phyloP scores from a whole-genome alignment of 2,797 vertebrate species.

The Pygocentrus nattereri region DNA sequence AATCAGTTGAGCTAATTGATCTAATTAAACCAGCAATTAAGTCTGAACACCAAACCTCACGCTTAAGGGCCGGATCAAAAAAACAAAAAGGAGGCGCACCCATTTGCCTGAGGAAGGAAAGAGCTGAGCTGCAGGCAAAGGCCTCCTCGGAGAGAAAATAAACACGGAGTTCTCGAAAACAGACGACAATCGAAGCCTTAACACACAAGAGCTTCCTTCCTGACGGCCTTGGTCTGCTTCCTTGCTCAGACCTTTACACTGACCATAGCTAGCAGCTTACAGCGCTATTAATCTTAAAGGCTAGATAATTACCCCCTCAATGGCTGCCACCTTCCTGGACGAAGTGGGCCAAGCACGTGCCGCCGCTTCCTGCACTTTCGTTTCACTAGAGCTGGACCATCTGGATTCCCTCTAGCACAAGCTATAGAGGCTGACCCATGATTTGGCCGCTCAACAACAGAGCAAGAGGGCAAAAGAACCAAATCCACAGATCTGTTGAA shows the following conservation, averaged over 20 bases:
- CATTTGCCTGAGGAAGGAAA: conserved; percentile 22
- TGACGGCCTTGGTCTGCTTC: conserved; percentile 56
- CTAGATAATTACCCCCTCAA: conserved; percentile 70
- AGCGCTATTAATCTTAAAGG: conserved; percentile 71
- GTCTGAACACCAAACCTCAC: conserved; percentile 37
- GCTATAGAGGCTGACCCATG: not conserved
- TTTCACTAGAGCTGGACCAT: not conserved
- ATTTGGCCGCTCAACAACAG: not conserved
- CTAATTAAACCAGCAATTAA: conserved; percentile 53
- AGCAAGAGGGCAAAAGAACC: not conserved
- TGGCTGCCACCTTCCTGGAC: conserved; percentile 45
- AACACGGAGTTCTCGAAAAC: conserved; percentile 31
- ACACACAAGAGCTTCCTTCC: conserved; percentile 49
- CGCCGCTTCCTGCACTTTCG: conserved; percentile 56
- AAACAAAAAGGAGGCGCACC: not conserved
- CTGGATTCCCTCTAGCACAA: not conserved
- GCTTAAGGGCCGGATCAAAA: not conserved
- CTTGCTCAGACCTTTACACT: conserved; percentile 63
- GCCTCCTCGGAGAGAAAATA: not conserved
- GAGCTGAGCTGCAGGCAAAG: not conserved
- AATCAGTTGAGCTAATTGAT: conserved; percentile 55
- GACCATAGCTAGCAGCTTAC: conserved; percentile 66
- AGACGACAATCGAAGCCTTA: conserved; percentile 40
- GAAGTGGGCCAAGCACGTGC: conserved; percentile 57
- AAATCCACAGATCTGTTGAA: not conserved